A percentile compares a stretch with the other conserved stretches of the same genome.
phyloP scores from a whole-genome alignment of 37 sponge, comb jelly and placozoan species.

The Theonella swinhoei region DNA sequence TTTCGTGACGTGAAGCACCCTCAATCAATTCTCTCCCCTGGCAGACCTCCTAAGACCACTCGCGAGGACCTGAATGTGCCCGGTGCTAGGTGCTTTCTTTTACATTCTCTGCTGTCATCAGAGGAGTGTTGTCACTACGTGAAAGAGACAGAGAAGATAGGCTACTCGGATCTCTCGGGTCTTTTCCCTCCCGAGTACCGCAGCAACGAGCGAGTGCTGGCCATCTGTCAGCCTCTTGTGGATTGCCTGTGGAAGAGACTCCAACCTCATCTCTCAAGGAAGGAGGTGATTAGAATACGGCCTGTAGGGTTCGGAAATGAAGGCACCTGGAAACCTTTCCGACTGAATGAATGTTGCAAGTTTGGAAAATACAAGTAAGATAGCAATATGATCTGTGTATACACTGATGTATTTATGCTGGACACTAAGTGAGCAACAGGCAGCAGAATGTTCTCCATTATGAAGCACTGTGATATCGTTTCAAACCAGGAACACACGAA shows the following conservation, averaged over 20 bases:
- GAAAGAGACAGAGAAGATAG: slow-evolving; percentile 30
- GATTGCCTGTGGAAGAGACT: slow-evolving; percentile 37
- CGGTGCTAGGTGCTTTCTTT: slow-evolving; percentile 22
- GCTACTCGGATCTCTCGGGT: slow-evolving; percentile 21
- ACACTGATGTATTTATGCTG: too few relatives aligned
- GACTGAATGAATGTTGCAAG: slow-evolving; percentile 51
- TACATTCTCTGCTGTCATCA: slow-evolving; percentile 24
- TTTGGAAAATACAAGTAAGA: slow-evolving; percentile 46
- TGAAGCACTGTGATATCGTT: too few relatives aligned
- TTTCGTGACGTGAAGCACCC: slow-evolving; percentile 23
- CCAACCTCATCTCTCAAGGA: slow-evolving; percentile 17
- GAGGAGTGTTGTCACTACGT: slow-evolving; percentile 45
- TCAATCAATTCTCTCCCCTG: slow-evolving; percentile 3
- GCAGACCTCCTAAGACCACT: neutral
- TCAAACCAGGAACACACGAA: too few relatives aligned
- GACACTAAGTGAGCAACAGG: too few relatives aligned
- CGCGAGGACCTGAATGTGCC: slow-evolving; percentile 44
- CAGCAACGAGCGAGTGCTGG: slow-evolving; percentile 38
- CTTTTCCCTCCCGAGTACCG: slow-evolving; percentile 39
- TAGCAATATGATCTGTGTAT: too few relatives aligned
- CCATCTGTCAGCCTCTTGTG: slow-evolving; percentile 30
- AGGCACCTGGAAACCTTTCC: slow-evolving; percentile 50
- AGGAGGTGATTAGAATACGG: slow-evolving; percentile 41
- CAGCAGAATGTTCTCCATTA: too few relatives aligned
- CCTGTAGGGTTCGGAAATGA: slow-evolving; percentile 57